Evolutionary conservation across 2,888 invertebrate genomes (phyloP).

Genomic region (Harpalus rufipes): DNA sequence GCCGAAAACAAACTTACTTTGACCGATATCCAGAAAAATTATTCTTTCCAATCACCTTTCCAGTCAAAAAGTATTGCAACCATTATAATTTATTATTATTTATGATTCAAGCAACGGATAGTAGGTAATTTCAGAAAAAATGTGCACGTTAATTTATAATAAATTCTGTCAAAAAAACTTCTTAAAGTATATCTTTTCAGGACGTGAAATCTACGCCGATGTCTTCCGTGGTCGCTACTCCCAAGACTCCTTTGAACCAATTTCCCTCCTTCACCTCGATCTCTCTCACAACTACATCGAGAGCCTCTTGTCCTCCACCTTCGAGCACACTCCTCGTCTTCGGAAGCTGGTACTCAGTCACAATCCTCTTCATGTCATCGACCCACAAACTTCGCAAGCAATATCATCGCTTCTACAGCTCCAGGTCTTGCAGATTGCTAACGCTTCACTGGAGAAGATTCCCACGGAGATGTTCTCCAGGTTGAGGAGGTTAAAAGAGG

Average conservation of each 20-base stretch:
- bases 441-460: constrained; percentile 81
- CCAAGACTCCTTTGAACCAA: constrained; percentile 79
- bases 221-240: constrained; percentile 84
- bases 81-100: too few relatives aligned
- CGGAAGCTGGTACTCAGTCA: constrained; percentile 81
- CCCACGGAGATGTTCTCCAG: constrained; percentile 79
- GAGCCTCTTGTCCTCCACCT: constrained; percentile 81
- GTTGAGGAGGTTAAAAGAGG: constrained; percentile 78
- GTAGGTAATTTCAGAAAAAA: too few relatives aligned
- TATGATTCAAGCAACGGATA: too few relatives aligned
- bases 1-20: too few relatives aligned
- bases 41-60: too few relatives aligned
- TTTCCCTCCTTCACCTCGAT: constrained; percentile 81
- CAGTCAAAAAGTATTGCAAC: too few relatives aligned
- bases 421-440: constrained; percentile 74
- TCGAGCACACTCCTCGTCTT: constrained; percentile 83
- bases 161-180: too few relatives aligned
- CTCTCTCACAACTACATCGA: constrained; percentile 83
- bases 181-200: constrained; percentile 72
- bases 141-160: too few relatives aligned
- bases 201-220: constrained; percentile 82
- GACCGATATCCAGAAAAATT: too few relatives aligned
- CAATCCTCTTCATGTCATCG: constrained; percentile 82
- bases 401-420: constrained; percentile 74
- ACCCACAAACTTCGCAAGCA: constrained; percentile 81